Base-by-base conservation (phyloP, 2,113 vertebrate species). In the Prunella himalayana region DNA sequence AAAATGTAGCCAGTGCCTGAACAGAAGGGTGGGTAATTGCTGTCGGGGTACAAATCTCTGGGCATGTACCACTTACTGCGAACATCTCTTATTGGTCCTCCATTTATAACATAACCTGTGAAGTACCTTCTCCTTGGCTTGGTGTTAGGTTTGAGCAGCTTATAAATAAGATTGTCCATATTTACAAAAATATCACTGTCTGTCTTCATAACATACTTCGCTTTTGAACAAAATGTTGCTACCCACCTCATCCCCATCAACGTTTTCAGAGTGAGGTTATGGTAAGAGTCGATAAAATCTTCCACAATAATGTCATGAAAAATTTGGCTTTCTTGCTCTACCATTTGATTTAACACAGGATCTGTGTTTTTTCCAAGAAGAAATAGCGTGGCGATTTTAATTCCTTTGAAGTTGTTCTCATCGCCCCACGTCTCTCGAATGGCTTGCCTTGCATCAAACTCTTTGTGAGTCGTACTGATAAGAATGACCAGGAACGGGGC, bases 61-160 rank as follows among this genome's bases (percentile, higher is more conserved):
- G 99, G 98, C 99, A 99, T 99, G 95, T 99, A 99, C 99, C 99
- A 99, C 92, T 99, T 99, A 80, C 99, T 99, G 93, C 99, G 99
- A 93, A 99, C 99, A n/a, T 99, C 99, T 92, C 99, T 97, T 69
- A 99, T 99, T 3, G 99, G 99, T 39, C 99, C 99, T 61, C 99
- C 99, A 0, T 99, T 99, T 97, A 99, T 99, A 63, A 99, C 99
- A 0, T 99, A 99, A 66, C 99, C 99, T 4, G 99, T 99, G 84
- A 99, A 99, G 94, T 99, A 99, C 70, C 99, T 98, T 95, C 99
- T 98, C 86, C 99, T 98, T 4, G 99, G 99, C 97, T 99, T 99
- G 79, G 99, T 99, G 92, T 98, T 98, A 50, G 99, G 99, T 97
- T 99, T 99, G 37, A 99, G 98, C 63, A 99, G 98, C 97, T 99